Evolutionary conservation across 2,888 invertebrate species (phyloP).

Genomic region (Acrobasis suavella): DNA sequence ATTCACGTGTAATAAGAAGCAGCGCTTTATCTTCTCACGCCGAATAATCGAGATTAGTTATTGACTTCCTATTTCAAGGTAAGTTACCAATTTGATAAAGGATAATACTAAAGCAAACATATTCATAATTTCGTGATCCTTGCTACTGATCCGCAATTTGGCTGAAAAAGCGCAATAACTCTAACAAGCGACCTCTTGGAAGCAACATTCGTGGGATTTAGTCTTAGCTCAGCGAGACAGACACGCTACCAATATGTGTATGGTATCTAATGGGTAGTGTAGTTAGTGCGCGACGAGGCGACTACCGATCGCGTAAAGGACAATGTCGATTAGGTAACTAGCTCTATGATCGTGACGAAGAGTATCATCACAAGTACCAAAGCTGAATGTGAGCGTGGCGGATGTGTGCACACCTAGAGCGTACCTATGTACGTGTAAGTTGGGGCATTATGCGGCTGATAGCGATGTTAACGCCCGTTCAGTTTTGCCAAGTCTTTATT

Average conservation of each 20-base stretch:
- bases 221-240: background rate
- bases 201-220: background rate
- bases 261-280: background rate
- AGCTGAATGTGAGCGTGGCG: conserved; percentile 42
- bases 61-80: conserved; percentile 9
- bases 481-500: conserved; percentile 80
- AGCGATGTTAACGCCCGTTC: conserved; percentile 80
- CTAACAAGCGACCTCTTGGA: conserved; percentile 11
- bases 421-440: conserved; percentile 49
- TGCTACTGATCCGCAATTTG: conserved; percentile 16
- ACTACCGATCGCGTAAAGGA: background rate
- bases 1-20: conserved; percentile 50
- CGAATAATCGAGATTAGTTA: conserved; percentile 6
- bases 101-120: background rate
- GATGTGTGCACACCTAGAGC: conserved; percentile 37
- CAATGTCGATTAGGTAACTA: background rate
- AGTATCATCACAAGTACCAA: conserved; percentile 35
- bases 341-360: background rate
- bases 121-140: background rate
- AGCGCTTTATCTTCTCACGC: conserved; percentile 37
- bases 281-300: conserved; percentile 8
- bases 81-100: background rate
- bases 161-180: conserved; percentile 17
- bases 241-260: no score
- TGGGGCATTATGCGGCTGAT: conserved; percentile 75